Evolutionary conservation across 2,797 vertebrate species (phyloP).

Genomic region (Scyliorhinus canicula): DNA sequence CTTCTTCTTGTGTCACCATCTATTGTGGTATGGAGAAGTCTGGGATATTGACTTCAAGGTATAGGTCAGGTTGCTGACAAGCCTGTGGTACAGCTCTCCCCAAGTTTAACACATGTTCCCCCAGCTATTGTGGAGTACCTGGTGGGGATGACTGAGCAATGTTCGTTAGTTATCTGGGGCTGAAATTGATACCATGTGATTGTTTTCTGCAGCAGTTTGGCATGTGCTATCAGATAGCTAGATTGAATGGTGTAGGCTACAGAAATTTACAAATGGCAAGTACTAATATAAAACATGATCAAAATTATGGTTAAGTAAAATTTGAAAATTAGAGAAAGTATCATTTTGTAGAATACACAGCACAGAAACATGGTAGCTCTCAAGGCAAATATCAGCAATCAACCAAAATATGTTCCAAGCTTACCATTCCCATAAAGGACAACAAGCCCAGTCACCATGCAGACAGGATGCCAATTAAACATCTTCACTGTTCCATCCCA

Average conservation of each 20-base stretch:
- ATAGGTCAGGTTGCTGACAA: background rate
- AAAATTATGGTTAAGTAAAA: background rate
- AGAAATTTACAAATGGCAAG: background rate
- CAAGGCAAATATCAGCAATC: background rate
- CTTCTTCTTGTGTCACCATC: background rate
- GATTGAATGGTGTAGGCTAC: background rate
- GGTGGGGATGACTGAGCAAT: background rate
- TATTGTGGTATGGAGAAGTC: background rate
- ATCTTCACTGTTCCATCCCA: conserved; percentile 62
- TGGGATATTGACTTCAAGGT: background rate
- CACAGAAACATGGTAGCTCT: background rate
- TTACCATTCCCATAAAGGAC: conserved; percentile 80
- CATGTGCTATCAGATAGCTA: background rate
- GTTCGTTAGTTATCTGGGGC: background rate
- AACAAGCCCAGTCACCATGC: conserved; percentile 80
- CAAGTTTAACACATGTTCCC: background rate
- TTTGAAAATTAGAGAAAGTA: background rate
- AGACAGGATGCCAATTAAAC: conserved; percentile 89
- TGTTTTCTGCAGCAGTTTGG: background rate
- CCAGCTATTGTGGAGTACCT: background rate
- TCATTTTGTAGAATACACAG: background rate
- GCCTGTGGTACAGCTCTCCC: background rate
- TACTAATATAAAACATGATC: background rate
- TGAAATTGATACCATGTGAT: background rate
- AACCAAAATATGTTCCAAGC: conserved; percentile 36